phyloP scores from a whole-genome alignment of 2,113 vertebrate species.

The Henicopernis longicauda region DNA sequence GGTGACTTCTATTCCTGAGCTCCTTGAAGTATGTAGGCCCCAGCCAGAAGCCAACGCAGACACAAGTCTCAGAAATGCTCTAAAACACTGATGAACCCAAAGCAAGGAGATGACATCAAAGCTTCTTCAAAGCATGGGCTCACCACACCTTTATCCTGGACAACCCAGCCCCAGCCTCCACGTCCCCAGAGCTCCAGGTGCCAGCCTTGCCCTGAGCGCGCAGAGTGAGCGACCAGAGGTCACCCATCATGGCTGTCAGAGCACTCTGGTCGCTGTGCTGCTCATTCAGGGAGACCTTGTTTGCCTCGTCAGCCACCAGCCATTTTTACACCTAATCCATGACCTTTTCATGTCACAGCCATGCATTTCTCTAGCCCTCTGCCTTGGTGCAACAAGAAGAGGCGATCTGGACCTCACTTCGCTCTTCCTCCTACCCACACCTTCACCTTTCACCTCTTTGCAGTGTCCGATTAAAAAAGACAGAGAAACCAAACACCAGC shows the following conservation, averaged over 20 bases:
- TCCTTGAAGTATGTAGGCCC: not conserved
- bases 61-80: not conserved
- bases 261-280: fast-evolving
- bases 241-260: fast-evolving
- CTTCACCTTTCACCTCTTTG: not conserved
- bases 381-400: not conserved
- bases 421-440: not conserved
- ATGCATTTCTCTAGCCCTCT: not conserved
- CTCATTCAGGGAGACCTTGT: not conserved
- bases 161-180: fast-evolving
- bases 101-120: not conserved
- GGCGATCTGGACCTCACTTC: not conserved
- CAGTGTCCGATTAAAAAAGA: not conserved
- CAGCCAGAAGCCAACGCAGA: not conserved
- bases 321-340: not conserved
- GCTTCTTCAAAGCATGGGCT: not conserved
- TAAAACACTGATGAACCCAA: not conserved
- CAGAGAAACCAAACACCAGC: not conserved
- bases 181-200: fast-evolving
- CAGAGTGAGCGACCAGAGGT: not conserved
- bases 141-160: too few relatives aligned
- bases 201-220: not conserved
- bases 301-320: not conserved
- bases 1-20: not conserved
- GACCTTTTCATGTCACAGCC: not conserved